Evolutionary conservation across 2,888 invertebrate genomes (phyloP).

Genomic region (Kuschelorhynchus macadamiae): DNA sequence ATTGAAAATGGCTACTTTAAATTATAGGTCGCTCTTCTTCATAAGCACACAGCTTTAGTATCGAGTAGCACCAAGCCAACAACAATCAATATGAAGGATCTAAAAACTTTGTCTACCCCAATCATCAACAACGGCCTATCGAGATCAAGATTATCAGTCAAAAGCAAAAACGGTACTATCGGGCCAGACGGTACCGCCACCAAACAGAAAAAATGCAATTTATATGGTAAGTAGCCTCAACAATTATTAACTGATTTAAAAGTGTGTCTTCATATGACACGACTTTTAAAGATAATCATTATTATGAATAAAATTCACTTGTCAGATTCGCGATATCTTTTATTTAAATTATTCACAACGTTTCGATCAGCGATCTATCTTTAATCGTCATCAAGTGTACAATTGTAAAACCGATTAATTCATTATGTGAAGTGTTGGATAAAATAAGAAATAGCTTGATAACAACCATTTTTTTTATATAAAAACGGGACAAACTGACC

Average conservation of each 20-base stretch:
- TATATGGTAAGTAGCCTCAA: conserved; percentile 67
- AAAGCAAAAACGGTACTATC: conserved; percentile 65
- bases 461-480: no score
- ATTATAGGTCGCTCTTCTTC: conserved; percentile 74
- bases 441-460: no score
- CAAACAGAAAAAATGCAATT: conserved; percentile 66
- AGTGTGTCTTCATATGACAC: neutral
- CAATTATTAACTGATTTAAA: neutral
- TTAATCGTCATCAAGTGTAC: no score
- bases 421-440: no score
- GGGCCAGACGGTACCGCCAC: conserved; percentile 61
- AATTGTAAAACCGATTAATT: no score
- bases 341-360: no score
- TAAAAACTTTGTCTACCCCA: conserved; percentile 72
- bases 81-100: conserved; percentile 74
- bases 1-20: no score
- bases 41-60: conserved; percentile 75
- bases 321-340: no score
- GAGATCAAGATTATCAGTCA: conserved; percentile 70
- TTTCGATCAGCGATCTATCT: no score
- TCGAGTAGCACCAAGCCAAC: conserved; percentile 72
- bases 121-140: conserved; percentile 72
- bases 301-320: no score
- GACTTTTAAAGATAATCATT: no score
- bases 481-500: no score